These are phyloP conservation scores for Anthoscopus minutus DNA, from an alignment of 2,113 vertebrate genomes.

Conservation along the genomic window DNA sequence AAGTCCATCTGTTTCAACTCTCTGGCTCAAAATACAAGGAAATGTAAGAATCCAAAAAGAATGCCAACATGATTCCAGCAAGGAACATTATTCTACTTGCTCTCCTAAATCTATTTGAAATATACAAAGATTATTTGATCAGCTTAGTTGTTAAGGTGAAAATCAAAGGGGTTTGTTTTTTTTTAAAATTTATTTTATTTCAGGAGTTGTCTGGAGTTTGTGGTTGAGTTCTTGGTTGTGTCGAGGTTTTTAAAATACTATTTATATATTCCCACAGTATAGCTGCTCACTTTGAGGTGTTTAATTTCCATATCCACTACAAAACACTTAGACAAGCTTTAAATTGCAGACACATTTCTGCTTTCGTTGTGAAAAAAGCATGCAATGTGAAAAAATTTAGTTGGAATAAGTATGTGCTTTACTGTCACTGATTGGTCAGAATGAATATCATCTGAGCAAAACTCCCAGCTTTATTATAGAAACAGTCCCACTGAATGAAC, in stretches of 20 bases:
- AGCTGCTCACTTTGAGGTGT: not conserved
- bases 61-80: not conserved
- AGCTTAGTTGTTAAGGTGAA: not conserved
- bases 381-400: not conserved
- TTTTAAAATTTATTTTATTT: not conserved
- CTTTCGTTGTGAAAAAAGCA: not conserved
- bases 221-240: not conserved
- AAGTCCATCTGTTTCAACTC: constrained; percentile 1
- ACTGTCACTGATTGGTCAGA: not conserved
- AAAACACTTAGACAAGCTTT: not conserved
- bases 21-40: not conserved
- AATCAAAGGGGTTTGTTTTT: not conserved
- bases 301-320: not conserved
- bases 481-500: not conserved
- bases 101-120: not conserved
- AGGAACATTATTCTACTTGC: not conserved
- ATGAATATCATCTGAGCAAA: not conserved
- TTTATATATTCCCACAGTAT: not conserved
- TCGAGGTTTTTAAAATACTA: not conserved
- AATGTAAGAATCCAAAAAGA: not conserved
- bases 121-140: not conserved
- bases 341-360: not conserved
- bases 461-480: not conserved
- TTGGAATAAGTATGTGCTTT: not conserved
- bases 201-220: not conserved